These are phyloP conservation scores for Helicoverpa armigera DNA, from an alignment of 1,140 invertebrate species.

Conservation along the genomic window DNA sequence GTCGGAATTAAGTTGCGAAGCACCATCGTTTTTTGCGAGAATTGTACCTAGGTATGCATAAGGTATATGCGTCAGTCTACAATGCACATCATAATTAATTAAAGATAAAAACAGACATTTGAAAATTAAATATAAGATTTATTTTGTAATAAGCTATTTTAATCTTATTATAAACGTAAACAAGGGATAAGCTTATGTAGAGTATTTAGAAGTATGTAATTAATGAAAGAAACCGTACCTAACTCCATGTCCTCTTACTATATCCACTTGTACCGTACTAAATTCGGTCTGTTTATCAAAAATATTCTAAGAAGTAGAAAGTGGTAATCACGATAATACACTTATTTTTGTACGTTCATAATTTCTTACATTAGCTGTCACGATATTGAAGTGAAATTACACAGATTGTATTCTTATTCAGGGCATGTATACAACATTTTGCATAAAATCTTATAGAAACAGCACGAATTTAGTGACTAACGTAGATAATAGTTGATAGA, in stretches of 20 bases:
- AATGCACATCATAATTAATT: conserved; percentile 35
- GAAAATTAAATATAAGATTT: conserved; percentile 60
- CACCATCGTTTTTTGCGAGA: too few relatives aligned
- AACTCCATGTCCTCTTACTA: not conserved
- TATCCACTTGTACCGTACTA: not conserved
- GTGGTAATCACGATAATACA: not conserved
- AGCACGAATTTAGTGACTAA: conserved; percentile 30
- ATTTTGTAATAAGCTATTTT: conserved; percentile 68
- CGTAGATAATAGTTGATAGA: not conserved
- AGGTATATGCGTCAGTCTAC: not conserved
- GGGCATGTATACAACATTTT: not conserved
- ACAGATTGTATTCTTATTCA: too few relatives aligned
- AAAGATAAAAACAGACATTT: conserved; percentile 20
- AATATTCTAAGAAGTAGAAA: not conserved
- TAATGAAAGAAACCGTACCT: not conserved
- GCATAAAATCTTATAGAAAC: not conserved
- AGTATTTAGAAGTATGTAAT: conserved; percentile 6
- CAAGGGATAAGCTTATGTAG: conserved; percentile 65
- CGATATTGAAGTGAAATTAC: too few relatives aligned
- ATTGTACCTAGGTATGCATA: not conserved
- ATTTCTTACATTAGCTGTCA: too few relatives aligned
- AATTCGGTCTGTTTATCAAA: not conserved
- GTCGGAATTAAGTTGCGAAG: too few relatives aligned
- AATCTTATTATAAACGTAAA: conserved; percentile 67
- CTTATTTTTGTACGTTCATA: too few relatives aligned